These are phyloP conservation scores for Oophaga pumilio DNA, from an alignment of 2,113 vertebrate species.

Conservation along the genomic window DNA sequence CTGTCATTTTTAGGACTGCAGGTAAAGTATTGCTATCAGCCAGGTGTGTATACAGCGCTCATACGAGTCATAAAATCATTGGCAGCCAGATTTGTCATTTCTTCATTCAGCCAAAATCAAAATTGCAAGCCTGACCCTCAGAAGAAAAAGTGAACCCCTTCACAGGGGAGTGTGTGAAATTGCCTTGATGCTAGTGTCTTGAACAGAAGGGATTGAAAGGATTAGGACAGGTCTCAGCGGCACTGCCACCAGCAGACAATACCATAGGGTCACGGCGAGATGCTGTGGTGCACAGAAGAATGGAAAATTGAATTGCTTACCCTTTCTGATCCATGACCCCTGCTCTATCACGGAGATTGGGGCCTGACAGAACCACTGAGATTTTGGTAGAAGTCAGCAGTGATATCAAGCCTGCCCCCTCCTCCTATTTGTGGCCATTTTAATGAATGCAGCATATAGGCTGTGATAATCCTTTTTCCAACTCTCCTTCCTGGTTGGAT, in stretches of 20 bases:
- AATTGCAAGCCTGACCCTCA: slow-evolving; percentile 36
- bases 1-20: too few relatives aligned
- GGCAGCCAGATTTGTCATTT: slow-evolving; percentile 21
- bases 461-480: not conserved
- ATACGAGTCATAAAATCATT: not conserved
- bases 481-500: not conserved
- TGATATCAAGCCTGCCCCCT: not conserved
- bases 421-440: slow-evolving; percentile 13
- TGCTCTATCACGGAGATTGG: slow-evolving; percentile 42
- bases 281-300: slow-evolving; percentile 49
- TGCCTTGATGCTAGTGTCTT: slow-evolving; percentile 47
- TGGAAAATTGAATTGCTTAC: slow-evolving; percentile 59
- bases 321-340: slow-evolving; percentile 51
- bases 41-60: not conserved
- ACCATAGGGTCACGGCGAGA: slow-evolving; percentile 34
- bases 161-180: slow-evolving; percentile 43
- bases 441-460: slow-evolving; percentile 4
- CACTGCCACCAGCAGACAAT: slow-evolving; percentile 50
- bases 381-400: slow-evolving; percentile 29
- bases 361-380: slow-evolving; percentile 39
- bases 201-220: slow-evolving; percentile 55
- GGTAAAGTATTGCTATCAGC: not conserved
- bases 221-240: slow-evolving; percentile 51
- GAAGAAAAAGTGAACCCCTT: slow-evolving; percentile 46
- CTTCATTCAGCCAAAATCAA: not conserved